phyloP scores from a whole-genome alignment of 2,797 vertebrate species.

The Phoxinus dragarum region DNA sequence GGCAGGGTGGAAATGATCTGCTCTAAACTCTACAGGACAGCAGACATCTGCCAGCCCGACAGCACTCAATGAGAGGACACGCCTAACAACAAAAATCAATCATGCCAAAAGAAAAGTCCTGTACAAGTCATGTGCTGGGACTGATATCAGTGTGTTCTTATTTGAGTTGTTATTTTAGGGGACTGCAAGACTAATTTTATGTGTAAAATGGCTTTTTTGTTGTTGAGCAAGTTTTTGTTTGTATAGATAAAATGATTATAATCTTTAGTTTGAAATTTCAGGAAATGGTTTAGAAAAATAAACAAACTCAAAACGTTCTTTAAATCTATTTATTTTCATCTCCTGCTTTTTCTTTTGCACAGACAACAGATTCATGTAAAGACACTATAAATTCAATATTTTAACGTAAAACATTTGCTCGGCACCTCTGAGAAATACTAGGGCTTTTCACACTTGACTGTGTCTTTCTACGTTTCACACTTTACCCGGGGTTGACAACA shows the following conservation, averaged over 20 bases:
- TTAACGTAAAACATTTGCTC: neutral
- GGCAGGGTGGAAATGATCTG: slow-evolving; percentile 85
- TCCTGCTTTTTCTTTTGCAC: neutral
- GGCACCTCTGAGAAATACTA: neutral
- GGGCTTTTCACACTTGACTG: neutral
- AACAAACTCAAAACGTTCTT: neutral
- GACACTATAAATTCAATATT: neutral
- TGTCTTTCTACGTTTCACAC: neutral
- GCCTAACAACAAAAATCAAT: neutral
- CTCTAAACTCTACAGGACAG: slow-evolving; percentile 84
- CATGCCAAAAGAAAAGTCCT: neutral
- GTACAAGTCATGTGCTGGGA: neutral
- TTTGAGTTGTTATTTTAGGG: neutral
- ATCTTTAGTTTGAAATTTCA: neutral
- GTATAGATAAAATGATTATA: neutral
- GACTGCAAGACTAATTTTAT: neutral
- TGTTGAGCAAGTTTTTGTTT: neutral
- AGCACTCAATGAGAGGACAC: neutral
- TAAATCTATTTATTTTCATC: slow-evolving; percentile 25
- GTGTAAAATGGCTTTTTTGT: neutral
- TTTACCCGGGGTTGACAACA: neutral
- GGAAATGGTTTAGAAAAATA: neutral
- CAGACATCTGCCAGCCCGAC: slow-evolving; percentile 65
- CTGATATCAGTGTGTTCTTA: neutral
- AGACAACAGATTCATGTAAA: neutral